Base-by-base conservation (phyloP, 2,113 vertebrate genomes). In the Ophthalmolycus amberensis region DNA sequence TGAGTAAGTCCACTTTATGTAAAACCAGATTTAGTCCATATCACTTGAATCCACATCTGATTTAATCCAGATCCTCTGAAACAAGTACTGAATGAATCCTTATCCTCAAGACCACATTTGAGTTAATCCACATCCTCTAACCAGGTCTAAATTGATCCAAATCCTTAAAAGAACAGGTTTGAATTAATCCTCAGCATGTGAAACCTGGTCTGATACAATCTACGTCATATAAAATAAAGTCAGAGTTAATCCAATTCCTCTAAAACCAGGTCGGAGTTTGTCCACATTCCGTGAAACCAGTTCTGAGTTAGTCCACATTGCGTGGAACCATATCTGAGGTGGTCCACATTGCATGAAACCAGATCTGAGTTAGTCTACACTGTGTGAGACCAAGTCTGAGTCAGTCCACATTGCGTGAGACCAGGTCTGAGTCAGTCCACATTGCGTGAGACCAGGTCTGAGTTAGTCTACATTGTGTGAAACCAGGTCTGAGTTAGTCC, bases 391-490 rank as follows among this genome's bases (percentile, higher is more conserved):
- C 95, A 96, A 94, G 97, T 46, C 50, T 52, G 80, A 22, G 2
- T n/a, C 6, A 25, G 25, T 58, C 22, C 96, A 97, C 42, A 96
- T 97, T 12, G 94, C 98, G 4, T 96, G 98, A 59, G 2, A 22
- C 48, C 48, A 50, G 48, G 18, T 50, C 48, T 50, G 48, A 44
- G 7, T 40, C 2, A 40, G 9, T 46, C 22, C 95, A 97, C 44
- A 96, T 97, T 9, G 94, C 99, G 4, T 96, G 98, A 58, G 92
- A 92, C 76, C 95, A 96, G 95, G 97, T 46, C 50, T 52, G 80
- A 22, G 2, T n/a, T 9, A 9, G 29, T 29, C 42, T 64, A 65
- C 10, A 14, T 22, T 9, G 11, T 11, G n/a, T 25, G 3, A 9
- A 5, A 50, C 48, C 95, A 96, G 94, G 97, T 50, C 46, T 18